These are phyloP conservation scores for Toxostoma redivivum DNA, from an alignment of 2,113 vertebrate genomes.

Conservation along the genomic window DNA sequence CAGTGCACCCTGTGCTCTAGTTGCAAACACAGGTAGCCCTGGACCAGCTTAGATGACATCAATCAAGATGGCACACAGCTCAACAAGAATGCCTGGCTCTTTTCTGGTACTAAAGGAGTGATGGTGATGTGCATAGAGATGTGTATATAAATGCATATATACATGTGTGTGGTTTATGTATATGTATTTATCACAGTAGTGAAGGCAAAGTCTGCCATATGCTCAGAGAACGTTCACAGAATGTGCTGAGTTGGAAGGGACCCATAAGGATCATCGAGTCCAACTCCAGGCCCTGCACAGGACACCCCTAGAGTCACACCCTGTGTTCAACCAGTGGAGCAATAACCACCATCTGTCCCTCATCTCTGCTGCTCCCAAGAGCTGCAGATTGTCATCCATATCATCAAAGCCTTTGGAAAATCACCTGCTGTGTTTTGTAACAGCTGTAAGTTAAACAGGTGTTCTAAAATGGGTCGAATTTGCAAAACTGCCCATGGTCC, in stretches of 20 bases:
- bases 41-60: not conserved
- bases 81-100: not conserved
- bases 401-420: not conserved
- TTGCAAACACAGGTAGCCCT: not conserved
- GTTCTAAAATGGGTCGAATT: not conserved
- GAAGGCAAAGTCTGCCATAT: not conserved
- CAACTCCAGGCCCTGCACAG: not conserved
- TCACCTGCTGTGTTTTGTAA: not conserved
- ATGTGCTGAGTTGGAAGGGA: not conserved
- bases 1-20: accelerated
- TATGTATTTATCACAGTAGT: not conserved
- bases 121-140: not conserved
- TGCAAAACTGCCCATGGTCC: not conserved
- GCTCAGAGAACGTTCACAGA: not conserved
- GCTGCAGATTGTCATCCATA: not conserved
- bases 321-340: not conserved
- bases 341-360: not conserved
- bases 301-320: not conserved
- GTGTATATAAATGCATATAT: not conserved
- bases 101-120: not conserved
- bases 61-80: not conserved
- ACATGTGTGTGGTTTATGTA: not conserved
- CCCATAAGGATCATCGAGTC: not conserved
- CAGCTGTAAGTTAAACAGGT: not conserved
- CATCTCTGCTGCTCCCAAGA: accelerated